Evolutionary conservation across 2,888 invertebrate species (phyloP).

Genomic region (Drymonia ruficornis): DNA sequence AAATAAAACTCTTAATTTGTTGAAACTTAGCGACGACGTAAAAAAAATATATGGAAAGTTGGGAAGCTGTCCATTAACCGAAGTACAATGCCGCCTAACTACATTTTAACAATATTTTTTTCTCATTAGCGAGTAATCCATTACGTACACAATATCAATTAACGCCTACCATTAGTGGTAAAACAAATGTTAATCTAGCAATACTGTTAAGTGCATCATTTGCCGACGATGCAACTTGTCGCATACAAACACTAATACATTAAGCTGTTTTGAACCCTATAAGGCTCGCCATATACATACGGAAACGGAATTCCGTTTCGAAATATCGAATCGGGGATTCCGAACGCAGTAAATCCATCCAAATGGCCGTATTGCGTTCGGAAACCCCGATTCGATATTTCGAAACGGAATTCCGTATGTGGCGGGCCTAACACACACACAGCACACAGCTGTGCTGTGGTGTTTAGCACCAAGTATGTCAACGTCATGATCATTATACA

Average conservation of each 20-base stretch:
- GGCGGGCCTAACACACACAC: no score
- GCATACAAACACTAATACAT: slow-evolving; percentile 31
- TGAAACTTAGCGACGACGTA: no score
- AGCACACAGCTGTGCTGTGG: not conserved
- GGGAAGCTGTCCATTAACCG: slow-evolving; percentile 31
- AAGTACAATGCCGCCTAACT: slow-evolving; percentile 27
- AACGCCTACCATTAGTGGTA: slow-evolving; percentile 32
- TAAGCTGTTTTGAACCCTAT: not conserved
- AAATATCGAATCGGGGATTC: no score
- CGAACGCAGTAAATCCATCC: no score
- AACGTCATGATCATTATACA: not conserved
- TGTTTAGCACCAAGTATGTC: not conserved
- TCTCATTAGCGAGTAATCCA: slow-evolving; percentile 53
- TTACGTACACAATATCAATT: slow-evolving; percentile 54
- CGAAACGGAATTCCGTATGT: no score
- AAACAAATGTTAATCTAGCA: slow-evolving; percentile 61
- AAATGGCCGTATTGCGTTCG: no score
- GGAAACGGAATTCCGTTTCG: no score
- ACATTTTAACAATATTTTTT: slow-evolving; percentile 45
- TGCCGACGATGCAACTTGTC: slow-evolving; percentile 44
- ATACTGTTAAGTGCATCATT: slow-evolving; percentile 70
- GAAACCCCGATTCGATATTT: no score
- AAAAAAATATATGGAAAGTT: not conserved
- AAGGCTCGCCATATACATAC: no score
- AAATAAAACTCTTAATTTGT: no score